These are phyloP conservation scores for Solenopsis fugax DNA, from an alignment of 1,140 invertebrate genomes.

Conservation along the genomic window DNA sequence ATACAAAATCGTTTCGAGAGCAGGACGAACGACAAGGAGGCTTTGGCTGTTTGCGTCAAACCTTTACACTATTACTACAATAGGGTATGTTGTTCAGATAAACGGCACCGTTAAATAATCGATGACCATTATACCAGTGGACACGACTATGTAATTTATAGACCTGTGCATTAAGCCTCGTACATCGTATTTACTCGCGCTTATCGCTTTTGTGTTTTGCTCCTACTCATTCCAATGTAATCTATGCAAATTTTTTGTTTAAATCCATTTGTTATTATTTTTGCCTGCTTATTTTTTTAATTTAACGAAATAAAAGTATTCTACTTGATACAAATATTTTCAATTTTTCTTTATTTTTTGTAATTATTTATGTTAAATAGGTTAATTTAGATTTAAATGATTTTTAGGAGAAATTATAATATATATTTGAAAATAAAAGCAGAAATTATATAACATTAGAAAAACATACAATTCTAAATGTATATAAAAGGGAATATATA, in stretches of 20 bases:
- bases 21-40: slow-evolving; percentile 83
- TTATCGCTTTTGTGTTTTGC: not conserved
- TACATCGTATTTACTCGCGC: not conserved
- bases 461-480: not conserved
- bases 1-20: slow-evolving; percentile 86
- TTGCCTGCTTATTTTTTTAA: not conserved
- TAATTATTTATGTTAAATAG: not conserved
- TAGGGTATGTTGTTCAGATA: slow-evolving; percentile 85
- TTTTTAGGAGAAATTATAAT: not conserved
- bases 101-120: not conserved
- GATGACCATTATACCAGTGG: not conserved
- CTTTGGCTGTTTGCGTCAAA: slow-evolving; percentile 96
- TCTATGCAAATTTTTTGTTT: slow-evolving; percentile 9
- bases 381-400: not conserved
- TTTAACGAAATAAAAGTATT: not conserved
- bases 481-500: not conserved
- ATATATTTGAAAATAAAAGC: not conserved
- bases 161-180: not conserved
- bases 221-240: not conserved
- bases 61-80: slow-evolving; percentile 97
- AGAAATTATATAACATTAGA: not conserved
- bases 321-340: not conserved
- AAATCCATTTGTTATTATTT: not conserved
- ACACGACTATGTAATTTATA: not conserved
- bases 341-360: not conserved